Evolutionary conservation across 2,888 invertebrate species (phyloP).

Genomic region (Marronus borbonicus): DNA sequence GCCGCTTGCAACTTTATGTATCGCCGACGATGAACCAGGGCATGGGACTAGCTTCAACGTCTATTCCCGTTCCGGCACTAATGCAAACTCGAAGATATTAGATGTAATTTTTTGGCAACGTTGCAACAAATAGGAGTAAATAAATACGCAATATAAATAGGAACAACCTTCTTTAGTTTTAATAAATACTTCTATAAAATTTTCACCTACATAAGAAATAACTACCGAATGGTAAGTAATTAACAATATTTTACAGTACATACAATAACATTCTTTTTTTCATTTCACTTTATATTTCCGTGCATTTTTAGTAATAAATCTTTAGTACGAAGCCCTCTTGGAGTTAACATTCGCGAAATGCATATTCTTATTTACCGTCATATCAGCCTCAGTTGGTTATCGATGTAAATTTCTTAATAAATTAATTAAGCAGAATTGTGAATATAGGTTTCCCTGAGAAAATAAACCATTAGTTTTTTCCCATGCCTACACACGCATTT

Average conservation of each 20-base stretch:
- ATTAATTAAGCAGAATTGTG: conserved; percentile 3
- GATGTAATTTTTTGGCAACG: too few relatives aligned
- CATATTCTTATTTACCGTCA: neutral
- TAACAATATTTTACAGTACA: conserved; percentile 48
- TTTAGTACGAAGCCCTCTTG: conserved; percentile 9
- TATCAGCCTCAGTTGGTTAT: neutral
- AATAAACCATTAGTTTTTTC: conserved; percentile 10
- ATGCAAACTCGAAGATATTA: too few relatives aligned
- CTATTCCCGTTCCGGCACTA: too few relatives aligned
- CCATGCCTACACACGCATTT: neutral
- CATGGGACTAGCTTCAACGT: too few relatives aligned
- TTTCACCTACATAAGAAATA: conserved; percentile 51
- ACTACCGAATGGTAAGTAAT: conserved; percentile 45
- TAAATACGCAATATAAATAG: conserved; percentile 39
- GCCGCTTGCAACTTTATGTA: too few relatives aligned
- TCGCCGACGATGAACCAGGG: too few relatives aligned
- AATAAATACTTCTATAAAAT: conserved; percentile 57
- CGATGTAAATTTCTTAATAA: neutral
- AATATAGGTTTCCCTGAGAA: conserved; percentile 28
- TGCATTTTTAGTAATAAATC: conserved; percentile 26
- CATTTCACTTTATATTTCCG: conserved; percentile 23
- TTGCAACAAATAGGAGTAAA: neutral
- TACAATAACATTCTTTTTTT: conserved; percentile 22
- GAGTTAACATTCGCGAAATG: conserved; percentile 3
- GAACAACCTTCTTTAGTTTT: conserved; percentile 52